Evolutionary conservation across 2,113 vertebrate genomes (phyloP).

Genomic region (Sylvicapra grimmia): DNA sequence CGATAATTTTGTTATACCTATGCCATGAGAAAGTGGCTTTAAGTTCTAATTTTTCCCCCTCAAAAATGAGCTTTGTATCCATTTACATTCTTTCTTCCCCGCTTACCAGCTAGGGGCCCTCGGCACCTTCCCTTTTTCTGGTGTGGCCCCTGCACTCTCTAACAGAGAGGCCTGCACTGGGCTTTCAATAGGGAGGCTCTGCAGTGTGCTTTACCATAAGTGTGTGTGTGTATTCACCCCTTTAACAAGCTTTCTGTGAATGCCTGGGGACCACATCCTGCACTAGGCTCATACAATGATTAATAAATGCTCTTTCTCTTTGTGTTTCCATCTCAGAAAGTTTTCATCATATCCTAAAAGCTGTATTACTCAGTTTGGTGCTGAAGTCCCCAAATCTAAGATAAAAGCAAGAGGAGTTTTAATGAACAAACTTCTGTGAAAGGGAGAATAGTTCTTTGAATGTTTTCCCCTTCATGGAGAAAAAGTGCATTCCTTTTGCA

Average conservation of each 20-base stretch:
- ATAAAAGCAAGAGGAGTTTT: conserved; percentile 4
- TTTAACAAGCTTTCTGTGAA: background rate
- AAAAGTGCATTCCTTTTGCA: background rate
- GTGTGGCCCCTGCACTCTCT: rapidly evolving
- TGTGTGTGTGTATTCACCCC: background rate
- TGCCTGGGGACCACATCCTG: background rate
- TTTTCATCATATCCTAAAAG: background rate
- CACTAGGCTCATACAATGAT: background rate
- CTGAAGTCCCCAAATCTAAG: background rate
- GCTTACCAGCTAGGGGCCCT: background rate
- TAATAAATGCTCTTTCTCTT: background rate
- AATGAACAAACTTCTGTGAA: background rate
- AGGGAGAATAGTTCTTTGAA: background rate
- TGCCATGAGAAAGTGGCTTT: background rate
- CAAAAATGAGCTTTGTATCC: background rate
- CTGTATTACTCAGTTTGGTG: background rate
- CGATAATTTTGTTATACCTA: background rate
- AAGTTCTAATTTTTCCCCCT: background rate
- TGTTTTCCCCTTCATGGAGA: background rate
- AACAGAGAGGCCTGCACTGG: background rate
- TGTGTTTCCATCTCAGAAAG: background rate
- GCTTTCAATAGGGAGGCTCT: background rate
- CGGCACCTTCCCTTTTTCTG: background rate
- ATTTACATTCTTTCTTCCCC: background rate
- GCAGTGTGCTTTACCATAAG: rapidly evolving